Percentiles rank a stretch among this genome's conserved stretches.
phyloP scores from a whole-genome alignment of 2,888 invertebrate genomes.

The Dinocampus coccinellae region DNA sequence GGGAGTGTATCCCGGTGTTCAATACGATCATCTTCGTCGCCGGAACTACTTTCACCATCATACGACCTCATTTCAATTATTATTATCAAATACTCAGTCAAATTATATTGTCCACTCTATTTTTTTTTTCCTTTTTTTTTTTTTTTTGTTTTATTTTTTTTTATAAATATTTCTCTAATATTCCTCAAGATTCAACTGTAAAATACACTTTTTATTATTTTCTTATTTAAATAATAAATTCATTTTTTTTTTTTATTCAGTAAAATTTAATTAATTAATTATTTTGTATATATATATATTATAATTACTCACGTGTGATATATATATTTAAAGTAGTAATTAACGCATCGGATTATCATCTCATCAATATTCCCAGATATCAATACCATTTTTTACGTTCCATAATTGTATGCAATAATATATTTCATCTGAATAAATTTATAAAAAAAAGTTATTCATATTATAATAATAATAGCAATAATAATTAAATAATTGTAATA shows the following conservation, averaged over 20 bases:
- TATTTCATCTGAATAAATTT: neutral
- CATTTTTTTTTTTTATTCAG: too few relatives aligned
- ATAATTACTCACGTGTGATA: neutral
- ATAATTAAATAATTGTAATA: neutral
- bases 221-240: too few relatives aligned
- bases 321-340: neutral
- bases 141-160: too few relatives aligned
- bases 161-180: too few relatives aligned
- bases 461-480: too few relatives aligned
- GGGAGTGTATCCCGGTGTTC: slow-evolving; percentile 59
- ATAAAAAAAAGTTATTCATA: too few relatives aligned
- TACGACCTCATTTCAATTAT: slow-evolving; percentile 62
- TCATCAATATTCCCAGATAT: neutral
- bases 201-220: too few relatives aligned
- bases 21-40: slow-evolving; percentile 62
- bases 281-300: neutral
- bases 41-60: slow-evolving; percentile 67
- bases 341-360: neutral
- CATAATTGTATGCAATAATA: neutral
- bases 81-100: neutral
- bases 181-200: too few relatives aligned
- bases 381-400: slow-evolving; percentile 17
- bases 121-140: neutral
- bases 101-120: neutral
- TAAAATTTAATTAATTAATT: too few relatives aligned